phyloP scores from a whole-genome alignment of 37 sponge, comb jelly and placozoan species.

The Aplysina aerophoba region DNA sequence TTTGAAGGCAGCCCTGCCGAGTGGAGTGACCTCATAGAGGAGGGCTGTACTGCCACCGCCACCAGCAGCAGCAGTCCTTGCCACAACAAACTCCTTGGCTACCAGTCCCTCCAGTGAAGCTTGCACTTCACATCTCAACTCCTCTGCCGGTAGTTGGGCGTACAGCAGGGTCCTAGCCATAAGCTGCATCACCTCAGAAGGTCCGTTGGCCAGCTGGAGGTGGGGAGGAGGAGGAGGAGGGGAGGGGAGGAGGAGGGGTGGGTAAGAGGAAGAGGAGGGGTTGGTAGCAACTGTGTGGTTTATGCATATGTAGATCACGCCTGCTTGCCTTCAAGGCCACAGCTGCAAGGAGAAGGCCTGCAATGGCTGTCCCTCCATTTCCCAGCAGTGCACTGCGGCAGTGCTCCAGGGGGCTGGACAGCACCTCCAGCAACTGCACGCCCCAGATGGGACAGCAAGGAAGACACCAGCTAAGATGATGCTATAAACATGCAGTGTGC shows the following conservation, averaged over 20 bases:
- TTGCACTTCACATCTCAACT: conserved; percentile 10
- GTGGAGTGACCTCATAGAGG: conserved; percentile 46
- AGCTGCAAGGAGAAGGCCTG: conserved; percentile 63
- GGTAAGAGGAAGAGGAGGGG: not conserved
- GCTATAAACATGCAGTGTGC: not conserved
- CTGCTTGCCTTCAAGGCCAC: conserved; percentile 64
- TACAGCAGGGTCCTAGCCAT: conserved; percentile 58
- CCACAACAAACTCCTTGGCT: conserved; percentile 35
- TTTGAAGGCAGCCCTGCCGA: conserved; percentile 79
- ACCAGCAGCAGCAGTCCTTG: not conserved
- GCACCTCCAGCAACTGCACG: conserved; percentile 53
- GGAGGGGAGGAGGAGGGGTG: not conserved
- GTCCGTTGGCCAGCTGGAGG: conserved; percentile 51
- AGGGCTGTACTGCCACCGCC: not conserved
- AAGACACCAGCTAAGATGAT: not conserved
- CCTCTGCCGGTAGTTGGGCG: conserved; percentile 40
- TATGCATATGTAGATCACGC: too few species aligned
- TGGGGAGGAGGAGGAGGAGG: not conserved
- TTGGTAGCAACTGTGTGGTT: not conserved
- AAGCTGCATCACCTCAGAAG: conserved; percentile 52
- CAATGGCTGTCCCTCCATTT: conserved; percentile 20
- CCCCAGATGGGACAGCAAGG: not conserved
- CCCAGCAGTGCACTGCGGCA: conserved; percentile 73
- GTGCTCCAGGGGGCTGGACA: conserved; percentile 59
- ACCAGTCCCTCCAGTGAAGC: conserved; percentile 24